Evolutionary conservation across 1,140 invertebrate species (phyloP), one percentile per base, ranked within the genome.

Genomic region (Holotrichia oblita): DNA sequence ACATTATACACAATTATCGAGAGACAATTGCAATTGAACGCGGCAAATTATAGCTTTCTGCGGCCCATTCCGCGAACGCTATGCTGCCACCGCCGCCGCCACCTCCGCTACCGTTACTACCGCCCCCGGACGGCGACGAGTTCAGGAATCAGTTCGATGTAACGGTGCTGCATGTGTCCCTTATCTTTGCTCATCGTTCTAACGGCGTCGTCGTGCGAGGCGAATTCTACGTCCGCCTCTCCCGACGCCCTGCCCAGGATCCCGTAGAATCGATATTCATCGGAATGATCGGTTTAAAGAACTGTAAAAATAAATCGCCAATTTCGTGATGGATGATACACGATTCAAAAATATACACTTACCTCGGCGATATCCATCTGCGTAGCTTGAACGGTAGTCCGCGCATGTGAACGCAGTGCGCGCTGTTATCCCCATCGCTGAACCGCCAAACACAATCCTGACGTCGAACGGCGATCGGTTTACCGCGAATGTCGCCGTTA

Each of bases 221-320:
- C 93, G 87, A 98, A 98, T 85, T 97, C 95, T 9, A 98, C 96
- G 87, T 97, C 96, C 40, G 96, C 96, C 88, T 98, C 96, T 9
- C 97, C 97, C 2, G 95, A 96, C 4, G 96, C 94, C 79, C 96
- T 89, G 12, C 95, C 95, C 83, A 83, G 92, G 92, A 86, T 97
- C 95, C 85, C 92, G 93, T 73, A 96, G 90, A 98, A 93, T 82
- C 92, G 73, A 98, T 95, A 82, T 93, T 94, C 12, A 95, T 88
- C 20, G 96, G 96, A 48, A 92, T 89, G 2, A 96, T 88, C 8
- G 96, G 96, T 83, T 93, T 92, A 89, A 98, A 98, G 87, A 98
- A 98, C 94, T 95, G 85, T 20, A 88, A 55, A n/a, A n/a, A n/a
- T n/a, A n/a, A n/a, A n/a, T n/a, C n/a, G n/a, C n/a, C n/a, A n/a